phyloP scores from a whole-genome alignment of 2,888 invertebrate species.

The Stratiomys singularior region DNA sequence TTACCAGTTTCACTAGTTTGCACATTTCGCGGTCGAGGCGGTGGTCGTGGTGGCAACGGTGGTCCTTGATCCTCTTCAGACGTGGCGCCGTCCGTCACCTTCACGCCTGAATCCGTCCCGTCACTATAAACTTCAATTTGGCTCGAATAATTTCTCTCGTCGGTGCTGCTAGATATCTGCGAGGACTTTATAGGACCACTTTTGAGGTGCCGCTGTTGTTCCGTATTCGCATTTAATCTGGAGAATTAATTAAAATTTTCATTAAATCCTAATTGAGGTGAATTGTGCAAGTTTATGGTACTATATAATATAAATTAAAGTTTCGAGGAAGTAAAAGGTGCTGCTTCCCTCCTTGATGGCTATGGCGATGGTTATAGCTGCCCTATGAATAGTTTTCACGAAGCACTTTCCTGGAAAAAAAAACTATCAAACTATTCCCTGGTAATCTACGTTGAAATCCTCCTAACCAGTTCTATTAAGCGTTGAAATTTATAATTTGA shows the following conservation, averaged over 20 bases:
- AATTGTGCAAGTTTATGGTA: too few relatives aligned
- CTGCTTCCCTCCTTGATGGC: too few relatives aligned
- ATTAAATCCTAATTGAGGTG: slow-evolving; percentile 22
- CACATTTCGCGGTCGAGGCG: slow-evolving; percentile 57
- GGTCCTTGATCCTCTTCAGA: slow-evolving; percentile 62
- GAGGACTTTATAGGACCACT: slow-evolving; percentile 43
- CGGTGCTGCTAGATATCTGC: slow-evolving; percentile 49
- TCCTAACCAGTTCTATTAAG: too few relatives aligned
- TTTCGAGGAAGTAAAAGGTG: too few relatives aligned
- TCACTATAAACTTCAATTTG: slow-evolving; percentile 61
- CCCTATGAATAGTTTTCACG: too few relatives aligned
- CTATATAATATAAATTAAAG: too few relatives aligned
- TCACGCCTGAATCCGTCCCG: slow-evolving; percentile 58
- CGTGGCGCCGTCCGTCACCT: slow-evolving; percentile 56
- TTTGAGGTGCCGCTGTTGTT: slow-evolving; percentile 53
- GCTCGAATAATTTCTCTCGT: slow-evolving; percentile 56
- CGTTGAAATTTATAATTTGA: too few relatives aligned
- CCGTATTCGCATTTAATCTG: slow-evolving; percentile 54
- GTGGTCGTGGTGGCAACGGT: slow-evolving; percentile 64
- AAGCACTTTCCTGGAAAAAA: too few relatives aligned
- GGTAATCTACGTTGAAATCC: too few relatives aligned
- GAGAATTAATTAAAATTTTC: slow-evolving; percentile 40
- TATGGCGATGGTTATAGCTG: too few relatives aligned
- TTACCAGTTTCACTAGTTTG: slow-evolving; percentile 54
- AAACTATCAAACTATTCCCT: too few relatives aligned